A percentile compares a stretch with the other conserved stretches of the same genome.
Conservation (phyloP, 2,113 vertebrate genomes). For the Leptocoma aspasia region DNA sequence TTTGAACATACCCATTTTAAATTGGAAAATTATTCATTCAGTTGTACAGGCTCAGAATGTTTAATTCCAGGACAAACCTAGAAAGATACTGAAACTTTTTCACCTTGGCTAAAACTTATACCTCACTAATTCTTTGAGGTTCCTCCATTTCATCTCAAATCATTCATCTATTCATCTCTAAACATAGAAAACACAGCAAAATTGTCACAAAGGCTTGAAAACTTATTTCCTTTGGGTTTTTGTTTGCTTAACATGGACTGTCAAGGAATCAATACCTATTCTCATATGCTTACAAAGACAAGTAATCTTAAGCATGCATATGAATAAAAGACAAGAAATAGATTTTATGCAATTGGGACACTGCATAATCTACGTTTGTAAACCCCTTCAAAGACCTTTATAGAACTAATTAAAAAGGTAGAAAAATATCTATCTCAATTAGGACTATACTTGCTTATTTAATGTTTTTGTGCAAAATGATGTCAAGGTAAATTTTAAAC, state of each 20-base stretch:
- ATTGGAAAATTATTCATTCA: background rate
- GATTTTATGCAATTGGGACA: slow-evolving; percentile 24
- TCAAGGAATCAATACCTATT: slow-evolving; percentile 49
- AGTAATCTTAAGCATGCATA: slow-evolving; percentile 19
- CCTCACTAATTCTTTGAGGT: background rate
- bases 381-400: background rate
- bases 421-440: slow-evolving; percentile 1
- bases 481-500: background rate
- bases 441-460: background rate
- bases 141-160: background rate
- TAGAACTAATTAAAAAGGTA: slow-evolving; percentile 9
- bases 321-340: slow-evolving; percentile 30
- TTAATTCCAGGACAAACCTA: background rate
- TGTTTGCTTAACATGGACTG: slow-evolving; percentile 15
- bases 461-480: background rate
- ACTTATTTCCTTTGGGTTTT: slow-evolving; percentile 46
- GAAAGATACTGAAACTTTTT: background rate
- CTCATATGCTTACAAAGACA: slow-evolving; percentile 17
- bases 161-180: background rate
- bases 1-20: background rate
- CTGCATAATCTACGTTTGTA: background rate
- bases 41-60: background rate
- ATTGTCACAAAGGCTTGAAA: slow-evolving; percentile 10
- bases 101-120: background rate
- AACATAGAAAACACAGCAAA: slow-evolving; percentile 14